Evolutionary conservation across 2,797 vertebrate species (phyloP).

Genomic region (Sebastes jordani): DNA sequence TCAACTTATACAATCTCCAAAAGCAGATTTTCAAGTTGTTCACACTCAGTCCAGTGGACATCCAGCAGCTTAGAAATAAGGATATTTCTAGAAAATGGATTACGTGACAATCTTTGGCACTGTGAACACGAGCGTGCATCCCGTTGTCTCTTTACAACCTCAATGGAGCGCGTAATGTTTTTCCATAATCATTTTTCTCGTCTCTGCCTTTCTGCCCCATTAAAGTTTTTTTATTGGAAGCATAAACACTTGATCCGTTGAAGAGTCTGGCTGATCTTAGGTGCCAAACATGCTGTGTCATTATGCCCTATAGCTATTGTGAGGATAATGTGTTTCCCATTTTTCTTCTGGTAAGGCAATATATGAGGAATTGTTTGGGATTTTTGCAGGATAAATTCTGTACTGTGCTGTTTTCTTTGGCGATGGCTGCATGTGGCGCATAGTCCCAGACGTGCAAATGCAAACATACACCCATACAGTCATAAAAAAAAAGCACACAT

Average conservation of each 20-base stretch:
- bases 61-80: not conserved
- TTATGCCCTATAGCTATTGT: slow-evolving; percentile 15
- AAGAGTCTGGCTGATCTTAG: slow-evolving; percentile 1
- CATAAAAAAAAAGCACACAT: slow-evolving; percentile 3
- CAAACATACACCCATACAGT: slow-evolving; percentile 10
- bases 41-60: not conserved
- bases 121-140: not conserved
- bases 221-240: slow-evolving; percentile 26
- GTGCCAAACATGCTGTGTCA: slow-evolving; percentile 1
- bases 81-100: slow-evolving; percentile 5
- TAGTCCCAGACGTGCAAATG: not conserved
- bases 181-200: slow-evolving; percentile 9
- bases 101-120: not conserved
- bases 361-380: not conserved
- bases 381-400: not conserved
- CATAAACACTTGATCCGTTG: slow-evolving; percentile 15
- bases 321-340: slow-evolving; percentile 31
- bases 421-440: not conserved
- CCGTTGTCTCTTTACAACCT: slow-evolving; percentile 24
- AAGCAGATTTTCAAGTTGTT: not conserved
- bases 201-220: slow-evolving; percentile 19
- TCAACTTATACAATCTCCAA: not conserved
- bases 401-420: not conserved
- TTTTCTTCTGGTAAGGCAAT: slow-evolving; percentile 1
- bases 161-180: slow-evolving; percentile 30